phyloP scores from a whole-genome alignment of 2,888 invertebrate genomes.

The Drosophila aldrichi region DNA sequence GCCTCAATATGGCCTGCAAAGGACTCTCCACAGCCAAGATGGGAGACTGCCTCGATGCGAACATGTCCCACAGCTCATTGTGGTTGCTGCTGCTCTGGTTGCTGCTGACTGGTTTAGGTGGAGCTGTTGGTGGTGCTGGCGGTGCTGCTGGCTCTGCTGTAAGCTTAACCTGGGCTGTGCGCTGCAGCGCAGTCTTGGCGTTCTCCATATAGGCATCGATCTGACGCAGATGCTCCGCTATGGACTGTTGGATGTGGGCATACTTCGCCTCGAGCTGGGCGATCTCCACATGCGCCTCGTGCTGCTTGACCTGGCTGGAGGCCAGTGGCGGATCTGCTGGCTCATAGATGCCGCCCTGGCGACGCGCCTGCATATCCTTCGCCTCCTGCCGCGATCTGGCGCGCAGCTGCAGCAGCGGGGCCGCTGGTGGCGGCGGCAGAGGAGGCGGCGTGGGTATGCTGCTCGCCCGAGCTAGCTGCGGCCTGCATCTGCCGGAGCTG shows the following conservation, averaged over 20 bases:
- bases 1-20: conserved; percentile 75
- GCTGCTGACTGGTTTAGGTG: conserved; percentile 8
- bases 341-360: conserved; percentile 58
- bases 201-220: conserved; percentile 84
- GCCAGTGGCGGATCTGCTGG: neutral
- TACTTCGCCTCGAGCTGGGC: conserved; percentile 81
- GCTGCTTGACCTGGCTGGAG: conserved; percentile 45
- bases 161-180: conserved; percentile 58
- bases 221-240: conserved; percentile 83
- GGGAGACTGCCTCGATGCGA: conserved; percentile 60
- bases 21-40: conserved; percentile 77
- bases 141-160: conserved; percentile 13
- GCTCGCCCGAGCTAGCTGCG: conserved; percentile 1
- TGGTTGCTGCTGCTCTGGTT: conserved; percentile 8
- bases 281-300: conserved; percentile 74
- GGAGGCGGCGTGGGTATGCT: conserved; percentile 50
- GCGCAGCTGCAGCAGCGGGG: conserved; percentile 43
- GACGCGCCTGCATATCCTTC: conserved; percentile 35
- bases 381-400: conserved; percentile 40
- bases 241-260: conserved; percentile 84
- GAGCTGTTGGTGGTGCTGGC: neutral
- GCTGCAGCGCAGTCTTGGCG: conserved; percentile 82
- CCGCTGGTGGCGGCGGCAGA: conserved; percentile 37
- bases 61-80: conserved; percentile 59
- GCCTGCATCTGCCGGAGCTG: conserved; percentile 20